phyloP scores from a whole-genome alignment of 2,113 vertebrate genomes.

The Indicator maculatus region DNA sequence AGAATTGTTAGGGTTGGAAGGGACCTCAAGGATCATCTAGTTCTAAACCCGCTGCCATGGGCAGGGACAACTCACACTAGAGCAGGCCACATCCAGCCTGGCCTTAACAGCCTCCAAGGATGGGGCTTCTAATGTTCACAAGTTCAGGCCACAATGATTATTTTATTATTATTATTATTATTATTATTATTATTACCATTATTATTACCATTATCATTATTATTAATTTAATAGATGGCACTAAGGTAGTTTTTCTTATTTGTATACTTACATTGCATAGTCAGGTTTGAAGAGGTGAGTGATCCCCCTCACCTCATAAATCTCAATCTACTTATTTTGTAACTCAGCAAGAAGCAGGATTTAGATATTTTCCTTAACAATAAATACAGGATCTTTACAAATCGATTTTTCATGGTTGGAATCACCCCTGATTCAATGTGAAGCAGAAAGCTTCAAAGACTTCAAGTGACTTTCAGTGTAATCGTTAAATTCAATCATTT shows the following conservation, averaged over 20 bases:
- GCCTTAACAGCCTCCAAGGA: too few species aligned
- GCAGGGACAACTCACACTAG: too few species aligned
- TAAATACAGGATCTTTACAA: background rate
- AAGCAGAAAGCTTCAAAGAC: constrained; percentile 20
- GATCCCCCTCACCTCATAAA: background rate
- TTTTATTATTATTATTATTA: background rate
- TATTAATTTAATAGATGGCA: background rate
- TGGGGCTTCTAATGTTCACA: too few species aligned
- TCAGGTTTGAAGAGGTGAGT: too few species aligned
- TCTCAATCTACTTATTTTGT: background rate
- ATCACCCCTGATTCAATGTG: background rate
- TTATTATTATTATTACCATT: too few species aligned
- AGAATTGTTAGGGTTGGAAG: too few species aligned
- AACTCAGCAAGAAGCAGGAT: background rate
- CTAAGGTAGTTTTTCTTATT: background rate
- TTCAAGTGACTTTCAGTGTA: background rate
- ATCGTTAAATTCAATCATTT: constrained; percentile 41
- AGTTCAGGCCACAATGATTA: background rate
- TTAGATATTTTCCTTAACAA: background rate
- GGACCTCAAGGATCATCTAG: too few species aligned
- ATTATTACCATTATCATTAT: background rate
- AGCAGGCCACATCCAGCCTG: too few species aligned
- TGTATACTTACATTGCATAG: background rate
- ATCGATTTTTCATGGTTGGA: constrained; percentile 6
- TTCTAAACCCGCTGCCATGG: too few species aligned